Conservation (phyloP, 2,888 invertebrate genomes). For the Ochropleura plecta region DNA sequence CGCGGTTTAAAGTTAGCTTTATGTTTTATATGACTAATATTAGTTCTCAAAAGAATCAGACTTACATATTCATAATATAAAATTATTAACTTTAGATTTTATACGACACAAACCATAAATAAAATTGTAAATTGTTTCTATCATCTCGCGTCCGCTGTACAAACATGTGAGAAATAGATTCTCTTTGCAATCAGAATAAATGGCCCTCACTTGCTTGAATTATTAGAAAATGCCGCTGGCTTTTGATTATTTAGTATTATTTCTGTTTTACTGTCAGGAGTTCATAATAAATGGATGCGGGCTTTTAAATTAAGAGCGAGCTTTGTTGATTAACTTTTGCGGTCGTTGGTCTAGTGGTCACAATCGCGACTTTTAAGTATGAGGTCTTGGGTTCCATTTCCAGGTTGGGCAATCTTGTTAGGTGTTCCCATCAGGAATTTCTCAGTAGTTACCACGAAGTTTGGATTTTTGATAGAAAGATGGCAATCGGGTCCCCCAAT, state of each 20-base stretch:
- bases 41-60: neutral
- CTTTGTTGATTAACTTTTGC: slow-evolving; percentile 2
- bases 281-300: slow-evolving; percentile 25
- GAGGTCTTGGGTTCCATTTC: neutral
- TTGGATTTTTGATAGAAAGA: neutral
- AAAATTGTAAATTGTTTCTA: slow-evolving; percentile 43
- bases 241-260: slow-evolving; percentile 54
- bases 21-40: no score
- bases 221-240: slow-evolving; percentile 62
- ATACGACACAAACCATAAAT: slow-evolving; percentile 23
- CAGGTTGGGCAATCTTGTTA: neutral
- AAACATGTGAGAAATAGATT: slow-evolving; percentile 53
- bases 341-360: neutral
- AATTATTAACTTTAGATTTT: neutral
- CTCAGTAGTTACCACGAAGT: neutral
- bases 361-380: neutral
- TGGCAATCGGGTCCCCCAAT: no score
- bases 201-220: slow-evolving; percentile 48
- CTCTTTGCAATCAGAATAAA: slow-evolving; percentile 57
- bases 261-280: slow-evolving; percentile 35
- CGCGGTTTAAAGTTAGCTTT: no score
- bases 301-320: slow-evolving; percentile 12
- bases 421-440: neutral
- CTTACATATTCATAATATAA: neutral
- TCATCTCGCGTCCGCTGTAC: slow-evolving; percentile 17